Percentiles rank a stretch among this genome's conserved stretches.
These are phyloP conservation scores for Isoperla grammatica DNA, from an alignment of 2,888 invertebrate genomes.

Conservation along the genomic window DNA sequence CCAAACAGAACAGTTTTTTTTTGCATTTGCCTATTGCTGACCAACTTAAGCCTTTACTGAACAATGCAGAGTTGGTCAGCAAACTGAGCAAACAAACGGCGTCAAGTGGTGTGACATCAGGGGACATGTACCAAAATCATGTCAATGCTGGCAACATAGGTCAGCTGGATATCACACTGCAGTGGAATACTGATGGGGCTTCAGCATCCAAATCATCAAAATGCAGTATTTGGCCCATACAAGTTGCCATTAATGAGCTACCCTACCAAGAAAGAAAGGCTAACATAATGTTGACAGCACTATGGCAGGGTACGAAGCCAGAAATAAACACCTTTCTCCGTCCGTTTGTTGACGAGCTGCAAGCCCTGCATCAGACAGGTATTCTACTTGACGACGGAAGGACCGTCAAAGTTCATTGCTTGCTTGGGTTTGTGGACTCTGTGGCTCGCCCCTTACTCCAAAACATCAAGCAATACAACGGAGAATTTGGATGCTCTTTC, in stretches of 20 bases:
- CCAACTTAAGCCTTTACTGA: background rate
- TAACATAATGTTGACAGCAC: background rate
- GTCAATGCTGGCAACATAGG: background rate
- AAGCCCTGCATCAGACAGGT: background rate
- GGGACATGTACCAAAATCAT: conserved; percentile 1
- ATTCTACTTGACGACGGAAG: background rate
- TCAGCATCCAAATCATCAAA: conserved; percentile 10
- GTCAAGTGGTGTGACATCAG: background rate
- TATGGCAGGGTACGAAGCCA: conserved; percentile 5
- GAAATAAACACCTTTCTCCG: conserved; percentile 1
- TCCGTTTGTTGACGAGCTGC: conserved; percentile 5
- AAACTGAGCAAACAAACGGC: background rate
- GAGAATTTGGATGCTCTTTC: conserved; percentile 12
- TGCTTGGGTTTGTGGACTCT: conserved; percentile 9
- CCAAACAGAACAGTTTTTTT: background rate
- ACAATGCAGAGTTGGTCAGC: background rate
- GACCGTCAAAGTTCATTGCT: conserved; percentile 5
- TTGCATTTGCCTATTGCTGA: background rate
- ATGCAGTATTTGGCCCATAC: conserved; percentile 12
- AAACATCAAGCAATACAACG: conserved; percentile 12
- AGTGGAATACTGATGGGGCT: conserved; percentile 10
- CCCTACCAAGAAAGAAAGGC: background rate
- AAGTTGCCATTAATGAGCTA: conserved; percentile 5
- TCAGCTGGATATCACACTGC: conserved; percentile 6
- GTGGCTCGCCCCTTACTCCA: conserved; percentile 13